Base-by-base conservation (phyloP, 2,888 invertebrate species). In the Zaprionus bogoriensis region DNA sequence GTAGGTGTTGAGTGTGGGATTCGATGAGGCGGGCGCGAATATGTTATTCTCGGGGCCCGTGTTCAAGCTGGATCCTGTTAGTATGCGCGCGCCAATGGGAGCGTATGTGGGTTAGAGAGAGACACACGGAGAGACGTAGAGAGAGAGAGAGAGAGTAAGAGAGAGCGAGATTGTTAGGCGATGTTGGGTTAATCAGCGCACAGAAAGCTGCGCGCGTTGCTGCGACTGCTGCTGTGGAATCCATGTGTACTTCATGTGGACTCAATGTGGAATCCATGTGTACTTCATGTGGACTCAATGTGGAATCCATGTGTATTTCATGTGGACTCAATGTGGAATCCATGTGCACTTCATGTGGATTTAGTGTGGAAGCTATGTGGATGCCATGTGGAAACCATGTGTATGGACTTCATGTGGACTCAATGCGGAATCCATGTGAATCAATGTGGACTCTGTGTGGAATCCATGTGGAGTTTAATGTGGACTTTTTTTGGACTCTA, bases 41-140 rank as follows among this genome's bases (percentile, higher is more conserved):
- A 88, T 78, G 70, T 87, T 84, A 71, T 90, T 89, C 62, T 91
- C 91, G 19, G 90, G 89, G 58, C 90, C 90, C 62, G 90, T 90
- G 76, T 90, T 91, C 39, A 90, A 67, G 69, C 89, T 90, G 60
- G 91, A 88, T 90, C 91, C 91, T 91, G 87, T 66, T 67, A 60
- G 54, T 54, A 38, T 57, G 53, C 51, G n/a, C n/a, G n/a, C n/a
- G n/a, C n/a, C n/a, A n/a, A n/a, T n/a, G n/a, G n/a, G n/a, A n/a
- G n/a, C n/a, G n/a, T n/a, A n/a, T n/a, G n/a, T n/a, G n/a, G n/a
- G n/a, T n/a, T n/a, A 47, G 25, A 14, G 7, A 12, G 14, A 6
- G 14, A 3, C 14, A 6, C n/a, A 22, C 19, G 10, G 6, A 22
- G 22, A 22, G 22, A 14, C 38, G 19, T 4, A 23, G 9, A 10